Evolutionary conservation across 2,113 vertebrate genomes (phyloP), one percentile per base, ranked within the genome.

Genomic region (Thymallus thymallus): DNA sequence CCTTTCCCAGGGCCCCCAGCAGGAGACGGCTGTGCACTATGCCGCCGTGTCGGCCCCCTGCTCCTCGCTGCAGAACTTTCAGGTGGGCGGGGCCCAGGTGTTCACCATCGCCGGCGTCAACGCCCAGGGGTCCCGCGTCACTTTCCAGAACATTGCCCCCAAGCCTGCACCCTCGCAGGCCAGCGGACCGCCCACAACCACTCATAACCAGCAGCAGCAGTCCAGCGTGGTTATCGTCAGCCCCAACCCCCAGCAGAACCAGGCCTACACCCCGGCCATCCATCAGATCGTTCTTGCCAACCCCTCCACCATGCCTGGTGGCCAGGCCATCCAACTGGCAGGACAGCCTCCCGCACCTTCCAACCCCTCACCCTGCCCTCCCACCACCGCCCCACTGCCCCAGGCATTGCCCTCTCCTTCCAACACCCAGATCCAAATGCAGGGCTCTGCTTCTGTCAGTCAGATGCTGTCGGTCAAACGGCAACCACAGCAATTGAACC

Each of bases 251-350:
- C 97, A 96, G 84, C 96, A 96, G 91, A 96, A 88, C 90, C 93
- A 94, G 1, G 88, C 94, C 0, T 99, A 96, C 1, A 89, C 95
- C 90, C 96, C 98, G 73, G 97, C 97, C 89, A 97, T 99, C 88
- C 98, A 99, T 90, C 97, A 99, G 87, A 99, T 99, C 24, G 96
- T 99, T 86, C 94, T 99, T 64, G 86, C 97, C 88, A 99, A 98
- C 88, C 95, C 97, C 80, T 90, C 95, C 73, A 84, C 94, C 84
- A 85, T 98, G 88, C 93, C 95, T 1, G 73, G 92, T 71, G 88
- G 93, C 74, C 96, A 96, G 77, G 89, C 96, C 82, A 94, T 98
- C 83, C 97, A 98, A 89, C 84, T 98, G 84, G 85, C 95, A 35
- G 96, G 95, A 48, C 97, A 97, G 72, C 90, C 95, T 5, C 93